Conservation (phyloP, 2,113 vertebrate genomes). For the Crotalus tigris region DNA sequence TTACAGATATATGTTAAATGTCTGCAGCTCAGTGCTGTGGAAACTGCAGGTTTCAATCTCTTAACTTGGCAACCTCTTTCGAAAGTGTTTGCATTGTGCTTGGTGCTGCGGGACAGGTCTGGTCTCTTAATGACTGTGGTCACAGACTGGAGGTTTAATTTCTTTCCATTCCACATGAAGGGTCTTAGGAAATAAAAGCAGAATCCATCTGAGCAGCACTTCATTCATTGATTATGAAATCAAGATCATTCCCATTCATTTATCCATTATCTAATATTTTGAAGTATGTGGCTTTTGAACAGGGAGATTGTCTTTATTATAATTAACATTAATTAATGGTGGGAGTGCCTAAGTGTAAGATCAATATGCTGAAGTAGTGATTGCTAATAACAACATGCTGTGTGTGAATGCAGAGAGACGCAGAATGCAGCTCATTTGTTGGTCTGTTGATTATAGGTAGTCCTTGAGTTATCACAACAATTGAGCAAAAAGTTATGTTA, state of each 20-base stretch:
- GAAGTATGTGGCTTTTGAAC: not conserved
- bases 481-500: not conserved
- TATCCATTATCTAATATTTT: not conserved
- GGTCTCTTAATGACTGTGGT: not conserved
- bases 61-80: not conserved
- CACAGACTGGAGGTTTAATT: not conserved
- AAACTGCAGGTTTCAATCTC: not conserved
- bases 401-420: no score
- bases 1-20: not conserved
- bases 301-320: not conserved
- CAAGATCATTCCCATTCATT: not conserved
- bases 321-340: not conserved
- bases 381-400: not conserved
- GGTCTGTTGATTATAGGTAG: not conserved
- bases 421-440: not conserved
- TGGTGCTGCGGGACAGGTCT: not conserved
- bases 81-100: not conserved
- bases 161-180: not conserved
- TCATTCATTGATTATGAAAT: not conserved
- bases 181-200: not conserved
- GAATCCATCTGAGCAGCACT: not conserved
- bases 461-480: not conserved
- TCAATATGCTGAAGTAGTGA: not conserved
- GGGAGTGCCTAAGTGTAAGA: not conserved
- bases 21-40: not conserved